Base-by-base conservation (phyloP, 2,888 invertebrate genomes). In the Drosophila vallismaia region DNA sequence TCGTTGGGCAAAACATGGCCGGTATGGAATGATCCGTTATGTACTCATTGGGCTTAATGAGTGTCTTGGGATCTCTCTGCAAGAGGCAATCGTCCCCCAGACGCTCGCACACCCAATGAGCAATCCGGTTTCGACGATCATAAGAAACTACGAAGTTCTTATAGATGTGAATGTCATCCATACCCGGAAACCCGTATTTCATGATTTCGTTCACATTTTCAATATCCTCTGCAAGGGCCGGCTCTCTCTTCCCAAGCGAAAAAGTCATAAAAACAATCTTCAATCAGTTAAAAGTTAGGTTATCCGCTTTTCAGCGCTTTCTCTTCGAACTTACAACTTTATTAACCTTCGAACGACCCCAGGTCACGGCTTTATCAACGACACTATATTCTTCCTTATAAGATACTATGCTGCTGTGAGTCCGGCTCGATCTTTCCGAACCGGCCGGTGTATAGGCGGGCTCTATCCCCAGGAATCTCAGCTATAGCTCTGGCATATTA, bases 101-200 rank as follows among this genome's bases (percentile, higher is more conserved):
- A 89, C 98, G 98, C 91, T 99, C 99, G 90, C 98, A 96, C 0
- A 98, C 98, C 99, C 99, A 99, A 89, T 97, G 94, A 0, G 99
- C 96, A 4, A 97, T 95, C 70, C 96, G 93, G 75, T 95, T 97
- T 71, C 96, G 94, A 76, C 94, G 94, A 90, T 99, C 98, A 79
- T 98, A 99, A 0, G 98, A 97, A 7, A 99, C 90, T 6, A 99
- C 95, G 92, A 94, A 99, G 91, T 98, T 96, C 78, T 97, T 96
- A 88, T 95, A 97, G 0, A 97, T 95, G 73, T 96, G 93, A 2
- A 99, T 92, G 89, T 96, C 95, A 86, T 97, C 96, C 72, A 97
- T 91, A 7, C 97, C 94, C 2, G 98, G 98, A 90, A 97, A 98
- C 0, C 99, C 99, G 91, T 95, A 97, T 90, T 95, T 95, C 96